phyloP scores from a whole-genome alignment of 2,113 vertebrate species.

The Lanius ludovicianus region DNA sequence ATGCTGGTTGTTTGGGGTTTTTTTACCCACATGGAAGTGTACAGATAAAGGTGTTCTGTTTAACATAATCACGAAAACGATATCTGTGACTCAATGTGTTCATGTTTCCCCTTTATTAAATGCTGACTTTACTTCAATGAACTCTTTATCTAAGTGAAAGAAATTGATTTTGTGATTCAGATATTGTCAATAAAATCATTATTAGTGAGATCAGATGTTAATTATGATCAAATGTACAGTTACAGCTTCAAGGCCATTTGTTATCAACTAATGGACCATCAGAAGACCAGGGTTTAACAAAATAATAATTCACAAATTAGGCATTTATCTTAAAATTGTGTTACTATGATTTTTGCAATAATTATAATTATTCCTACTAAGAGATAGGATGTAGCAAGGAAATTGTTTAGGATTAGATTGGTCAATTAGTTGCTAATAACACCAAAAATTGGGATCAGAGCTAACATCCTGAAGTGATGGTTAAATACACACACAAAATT shows the following conservation, averaged over 20 bases:
- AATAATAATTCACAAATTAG: background rate
- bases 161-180: constrained; percentile 56
- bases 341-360: background rate
- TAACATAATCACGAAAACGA: background rate
- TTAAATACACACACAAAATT: background rate
- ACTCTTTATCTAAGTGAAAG: background rate
- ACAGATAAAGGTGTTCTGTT: background rate
- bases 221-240: constrained; percentile 10
- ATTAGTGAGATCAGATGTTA: constrained; percentile 37
- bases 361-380: background rate
- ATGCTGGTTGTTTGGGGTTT: background rate
- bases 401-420: fast-evolving
- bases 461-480: background rate
- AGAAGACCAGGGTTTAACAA: background rate
- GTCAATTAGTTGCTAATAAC: background rate
- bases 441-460: background rate
- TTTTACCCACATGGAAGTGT: background rate
- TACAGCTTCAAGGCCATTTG: constrained; percentile 10
- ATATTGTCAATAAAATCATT: constrained; percentile 48
- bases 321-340: background rate
- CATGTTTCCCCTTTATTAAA: constrained; percentile 32
- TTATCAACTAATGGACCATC: constrained; percentile 17
- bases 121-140: constrained; percentile 46
- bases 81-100: background rate
- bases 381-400: fast-evolving